Conservation (phyloP, 2,797 vertebrate species). For the Coendou prehensilis region DNA sequence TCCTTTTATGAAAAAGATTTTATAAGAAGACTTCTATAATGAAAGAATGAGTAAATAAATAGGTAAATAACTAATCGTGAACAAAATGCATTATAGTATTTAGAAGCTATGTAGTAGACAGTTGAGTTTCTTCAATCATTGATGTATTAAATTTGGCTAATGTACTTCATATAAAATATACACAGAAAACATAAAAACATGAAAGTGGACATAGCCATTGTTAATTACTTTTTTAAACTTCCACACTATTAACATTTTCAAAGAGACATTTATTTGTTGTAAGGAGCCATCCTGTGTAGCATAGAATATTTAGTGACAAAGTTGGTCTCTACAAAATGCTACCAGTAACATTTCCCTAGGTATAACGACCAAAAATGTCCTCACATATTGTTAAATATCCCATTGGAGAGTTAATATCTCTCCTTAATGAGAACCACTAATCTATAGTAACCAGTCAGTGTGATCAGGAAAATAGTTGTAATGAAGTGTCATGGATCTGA, state of each 20-base stretch:
- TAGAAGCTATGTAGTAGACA: neutral
- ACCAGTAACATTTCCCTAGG: neutral
- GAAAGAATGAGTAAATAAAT: neutral
- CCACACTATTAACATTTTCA: neutral
- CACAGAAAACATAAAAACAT: neutral
- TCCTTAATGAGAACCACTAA: neutral
- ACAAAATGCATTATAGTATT: neutral
- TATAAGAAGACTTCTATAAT: neutral
- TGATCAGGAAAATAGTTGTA: neutral
- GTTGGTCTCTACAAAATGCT: neutral
- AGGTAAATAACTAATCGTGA: neutral
- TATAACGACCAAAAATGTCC: neutral
- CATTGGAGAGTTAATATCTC: neutral
- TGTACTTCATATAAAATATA: neutral
- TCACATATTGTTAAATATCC: neutral
- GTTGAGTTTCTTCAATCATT: neutral
- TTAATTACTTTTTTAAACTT: neutral
- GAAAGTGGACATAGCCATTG: neutral
- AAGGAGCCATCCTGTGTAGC: neutral
- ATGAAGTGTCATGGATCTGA: neutral
- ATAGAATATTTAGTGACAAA: neutral
- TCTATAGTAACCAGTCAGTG: neutral
- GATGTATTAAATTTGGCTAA: neutral
- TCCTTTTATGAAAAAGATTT: neutral
- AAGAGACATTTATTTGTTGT: neutral